Evolutionary conservation across 2,797 vertebrate species (phyloP).

Genomic region (Limosa lapponica): DNA sequence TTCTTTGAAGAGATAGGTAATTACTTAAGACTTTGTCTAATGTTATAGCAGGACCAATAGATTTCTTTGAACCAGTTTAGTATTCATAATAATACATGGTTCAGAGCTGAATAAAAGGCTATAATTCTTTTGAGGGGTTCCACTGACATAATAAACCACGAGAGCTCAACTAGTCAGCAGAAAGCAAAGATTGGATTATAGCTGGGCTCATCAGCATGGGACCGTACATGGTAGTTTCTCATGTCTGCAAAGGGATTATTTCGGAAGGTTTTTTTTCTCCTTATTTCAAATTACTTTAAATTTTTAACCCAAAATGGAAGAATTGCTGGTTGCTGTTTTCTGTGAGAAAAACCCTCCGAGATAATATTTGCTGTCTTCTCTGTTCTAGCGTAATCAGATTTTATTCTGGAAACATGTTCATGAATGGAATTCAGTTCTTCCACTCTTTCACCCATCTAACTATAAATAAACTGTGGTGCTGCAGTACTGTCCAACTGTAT

Average conservation of each 20-base stretch:
- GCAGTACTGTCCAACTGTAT: not conserved
- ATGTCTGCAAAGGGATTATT: slow-evolving; percentile 27
- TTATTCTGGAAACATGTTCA: not conserved
- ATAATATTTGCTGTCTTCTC: not conserved
- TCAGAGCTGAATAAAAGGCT: slow-evolving; percentile 76
- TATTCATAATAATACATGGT: slow-evolving; percentile 75
- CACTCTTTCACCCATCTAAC: not conserved
- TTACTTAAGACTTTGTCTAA: slow-evolving; percentile 71
- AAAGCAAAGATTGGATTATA: slow-evolving; percentile 70
- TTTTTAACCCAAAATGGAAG: slow-evolving; percentile 1
- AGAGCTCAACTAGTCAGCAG: slow-evolving; percentile 75
- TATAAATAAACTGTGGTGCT: not conserved
- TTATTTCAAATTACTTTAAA: not conserved
- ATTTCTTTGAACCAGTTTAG: slow-evolving; percentile 61
- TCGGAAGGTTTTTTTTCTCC: not conserved
- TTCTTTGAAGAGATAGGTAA: slow-evolving; percentile 75
- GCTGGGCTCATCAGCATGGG: slow-evolving; percentile 39
- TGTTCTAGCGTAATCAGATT: not conserved
- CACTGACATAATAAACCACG: slow-evolving; percentile 78
- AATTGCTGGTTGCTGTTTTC: not conserved
- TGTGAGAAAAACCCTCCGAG: not conserved
- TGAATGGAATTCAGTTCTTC: not conserved
- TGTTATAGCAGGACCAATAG: slow-evolving; percentile 60
- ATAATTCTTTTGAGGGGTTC: slow-evolving; percentile 79
- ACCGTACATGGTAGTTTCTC: slow-evolving; percentile 42